Evolutionary conservation across 2,888 invertebrate genomes (phyloP), one percentile per base, ranked within the genome.

Genomic region (Diploptera punctata): DNA sequence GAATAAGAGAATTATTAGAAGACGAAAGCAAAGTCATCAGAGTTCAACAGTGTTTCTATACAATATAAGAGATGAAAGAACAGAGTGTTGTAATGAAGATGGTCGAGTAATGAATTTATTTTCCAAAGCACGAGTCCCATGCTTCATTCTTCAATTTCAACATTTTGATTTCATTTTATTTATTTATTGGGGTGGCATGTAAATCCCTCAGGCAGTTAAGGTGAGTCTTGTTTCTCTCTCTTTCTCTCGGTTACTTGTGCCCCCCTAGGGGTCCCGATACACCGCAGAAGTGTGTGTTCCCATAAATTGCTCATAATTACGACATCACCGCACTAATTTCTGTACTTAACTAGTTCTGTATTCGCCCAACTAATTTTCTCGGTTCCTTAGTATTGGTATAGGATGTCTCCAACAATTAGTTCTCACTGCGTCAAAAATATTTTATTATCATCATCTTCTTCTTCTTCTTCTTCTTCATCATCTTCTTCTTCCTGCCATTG

Each of bases 261-360:
- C 38, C 38, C 38, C 38, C 38, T 38, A 38, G 38, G 38, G 38
- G 38, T 38, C 38, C 38, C 38, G 38, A 38, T 38, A 13, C 38
- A 38, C 47, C n/a, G 18, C 49, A n/a, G 49, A n/a, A 49, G 21
- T 49, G 18, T 18, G 49, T 49, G 49, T 49, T 49, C 49, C 33
- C 52, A 61, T 61, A 61, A 61, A 61, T 61, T 61, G 61, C 61
- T 61, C 61, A 38, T 61, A 61, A 61, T 61, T 61, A 61, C 60
- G 60, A 60, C 33, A 61, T 61, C 61, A 61, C 61, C 33, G 19
- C 38, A 61, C 61, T 61, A 61, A 61, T 61, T 61, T 61, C 61
- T 61, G 61, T 61, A 61, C 61, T 61, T 61, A 61, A 61, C 33
- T 61, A 38, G 61, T 61, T 61, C 38, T 61, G 61, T 61, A 38